A percentile compares a stretch with the other conserved stretches of the same genome.
phyloP scores from a whole-genome alignment of 2,113 vertebrate genomes.

The Ciconia maguari region DNA sequence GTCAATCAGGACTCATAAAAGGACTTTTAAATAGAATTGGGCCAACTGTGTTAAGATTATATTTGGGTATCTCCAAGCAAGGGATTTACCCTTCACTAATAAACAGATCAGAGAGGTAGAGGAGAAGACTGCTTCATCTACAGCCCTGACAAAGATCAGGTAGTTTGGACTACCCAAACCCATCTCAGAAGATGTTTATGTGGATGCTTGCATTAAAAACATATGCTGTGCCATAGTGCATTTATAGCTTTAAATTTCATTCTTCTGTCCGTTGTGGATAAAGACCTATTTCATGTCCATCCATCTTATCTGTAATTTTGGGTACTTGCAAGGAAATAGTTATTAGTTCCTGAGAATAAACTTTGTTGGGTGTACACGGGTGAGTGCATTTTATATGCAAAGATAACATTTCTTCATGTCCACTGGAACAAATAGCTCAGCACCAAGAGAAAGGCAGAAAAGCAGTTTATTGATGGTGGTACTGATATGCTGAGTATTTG shows the following conservation, averaged over 20 bases:
- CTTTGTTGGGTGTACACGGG: neutral
- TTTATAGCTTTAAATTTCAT: neutral
- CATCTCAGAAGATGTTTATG: neutral
- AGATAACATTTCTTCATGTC: neutral
- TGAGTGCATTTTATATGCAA: neutral
- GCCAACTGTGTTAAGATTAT: neutral
- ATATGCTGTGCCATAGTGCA: neutral
- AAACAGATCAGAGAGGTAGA: neutral
- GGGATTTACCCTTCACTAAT: neutral
- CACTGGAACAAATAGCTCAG: neutral
- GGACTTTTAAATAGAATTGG: conserved; percentile 38
- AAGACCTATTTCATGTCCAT: neutral
- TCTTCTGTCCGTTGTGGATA: neutral
- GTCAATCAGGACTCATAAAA: conserved; percentile 71
- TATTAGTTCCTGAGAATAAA: neutral
- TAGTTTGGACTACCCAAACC: neutral
- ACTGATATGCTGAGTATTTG: neutral
- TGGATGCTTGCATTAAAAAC: neutral
- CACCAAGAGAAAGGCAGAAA: neutral
- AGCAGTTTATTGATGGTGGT: neutral
- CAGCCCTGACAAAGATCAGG: neutral
- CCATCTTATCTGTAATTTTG: neutral
- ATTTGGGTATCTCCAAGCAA: neutral
- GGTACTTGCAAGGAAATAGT: neutral
- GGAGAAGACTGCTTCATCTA: neutral